Base-by-base conservation (phyloP, 2,888 invertebrate species). In the Lymantria monacha region DNA sequence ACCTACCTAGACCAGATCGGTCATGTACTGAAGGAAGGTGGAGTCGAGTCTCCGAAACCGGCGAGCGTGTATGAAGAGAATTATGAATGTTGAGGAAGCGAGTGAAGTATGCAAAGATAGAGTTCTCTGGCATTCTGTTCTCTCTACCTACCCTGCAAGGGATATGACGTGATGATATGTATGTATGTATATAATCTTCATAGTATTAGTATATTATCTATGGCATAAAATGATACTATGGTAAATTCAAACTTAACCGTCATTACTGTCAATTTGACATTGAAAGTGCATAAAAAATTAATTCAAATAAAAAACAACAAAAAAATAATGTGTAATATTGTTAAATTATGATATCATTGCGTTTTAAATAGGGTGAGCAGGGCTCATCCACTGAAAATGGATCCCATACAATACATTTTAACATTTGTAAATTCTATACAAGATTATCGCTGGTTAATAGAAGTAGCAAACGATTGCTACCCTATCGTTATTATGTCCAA, bases 381-480 rank as follows among this genome's bases (percentile, higher is more conserved):
- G 54, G 49, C 53, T 54, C 60, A 45, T 61, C 47, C 42, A 30
- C 46, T 37, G 33, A 42, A 49, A 38, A 89, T 90, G 89, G 76
- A 87, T 61, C 86, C 83, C 0, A 49, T 85, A 0, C 68, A 72
- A 30, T 81, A 75, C 51, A 58, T 89, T 5, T 69, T 76, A 10
- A 71, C 63, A 7, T 60, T 87, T 30, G 63, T 86, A 8, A 71
- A 66, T 31, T 79, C 79, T 3, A 60, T 88, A n/a, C 79, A 81
- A 54, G 78, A 84, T 46, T 86, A 87, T 54, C 65, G 83, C 33
- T 89, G 87, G 88, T 65, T 89, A 0, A 43, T 87, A n/a, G 82
- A 86, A 12, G 66, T 83, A 10, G 89, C 86, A 3, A 75, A 76
- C 15, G 83, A 83, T 42, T 79, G 78, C 58, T 89, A 89, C 46